Conservation (phyloP, 1,140 invertebrate species). For the Octopus bimaculoides region DNA sequence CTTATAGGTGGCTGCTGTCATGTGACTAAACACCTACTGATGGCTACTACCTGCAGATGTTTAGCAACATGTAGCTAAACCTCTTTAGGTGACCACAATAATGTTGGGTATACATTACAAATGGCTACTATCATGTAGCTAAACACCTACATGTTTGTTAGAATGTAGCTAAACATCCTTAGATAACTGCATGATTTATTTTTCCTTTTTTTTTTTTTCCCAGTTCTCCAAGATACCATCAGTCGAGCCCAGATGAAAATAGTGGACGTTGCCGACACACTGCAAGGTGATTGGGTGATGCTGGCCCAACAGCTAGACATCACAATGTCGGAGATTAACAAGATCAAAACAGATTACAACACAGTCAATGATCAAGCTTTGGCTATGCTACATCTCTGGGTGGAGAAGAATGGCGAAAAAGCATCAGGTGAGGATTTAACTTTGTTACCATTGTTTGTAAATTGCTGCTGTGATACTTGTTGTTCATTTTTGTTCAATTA, state of each 20-base stretch:
- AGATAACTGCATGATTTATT: too few relatives aligned
- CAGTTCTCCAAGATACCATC: slow-evolving; percentile 47
- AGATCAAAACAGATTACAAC: slow-evolving; percentile 82
- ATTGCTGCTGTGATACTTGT: too few relatives aligned
- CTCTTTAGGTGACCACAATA: too few relatives aligned
- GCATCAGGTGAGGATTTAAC: slow-evolving; percentile 64
- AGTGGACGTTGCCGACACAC: slow-evolving; percentile 86
- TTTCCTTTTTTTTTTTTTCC: slow-evolving; percentile 8
- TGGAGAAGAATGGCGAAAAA: slow-evolving; percentile 69
- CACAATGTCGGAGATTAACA: slow-evolving; percentile 79
- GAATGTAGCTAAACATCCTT: too few relatives aligned
- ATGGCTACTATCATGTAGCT: too few relatives aligned
- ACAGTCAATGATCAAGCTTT: slow-evolving; percentile 86
- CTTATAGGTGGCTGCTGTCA: too few relatives aligned
- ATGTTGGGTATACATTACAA: too few relatives aligned
- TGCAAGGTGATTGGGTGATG: slow-evolving; percentile 89
- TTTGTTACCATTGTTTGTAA: background rate
- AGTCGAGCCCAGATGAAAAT: slow-evolving; percentile 75
- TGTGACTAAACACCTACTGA: too few relatives aligned
- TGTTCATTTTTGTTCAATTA: too few relatives aligned
- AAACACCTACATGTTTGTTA: too few relatives aligned
- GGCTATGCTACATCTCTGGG: slow-evolving; percentile 89
- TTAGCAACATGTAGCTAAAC: too few relatives aligned
- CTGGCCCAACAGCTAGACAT: slow-evolving; percentile 77
- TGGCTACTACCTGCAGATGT: too few relatives aligned